Evolutionary conservation across 2,888 invertebrate species (phyloP).

Genomic region (Lymantria dispar): DNA sequence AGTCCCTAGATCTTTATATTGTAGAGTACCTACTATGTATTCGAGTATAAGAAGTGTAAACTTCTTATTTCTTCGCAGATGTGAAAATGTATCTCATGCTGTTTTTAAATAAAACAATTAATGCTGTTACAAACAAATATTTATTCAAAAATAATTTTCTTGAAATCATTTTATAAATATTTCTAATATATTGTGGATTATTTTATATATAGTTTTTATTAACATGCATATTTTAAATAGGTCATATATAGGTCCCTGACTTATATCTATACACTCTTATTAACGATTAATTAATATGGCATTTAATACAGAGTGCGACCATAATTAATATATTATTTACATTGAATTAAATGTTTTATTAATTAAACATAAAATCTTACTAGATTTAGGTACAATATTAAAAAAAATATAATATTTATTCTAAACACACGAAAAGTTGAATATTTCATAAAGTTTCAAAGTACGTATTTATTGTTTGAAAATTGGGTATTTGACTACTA

Average conservation of each 20-base stretch:
- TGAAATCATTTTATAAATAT: slow-evolving; percentile 7
- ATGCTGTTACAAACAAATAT: slow-evolving; percentile 24
- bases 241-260: slow-evolving; percentile 11
- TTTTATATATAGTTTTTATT: slow-evolving; percentile 25
- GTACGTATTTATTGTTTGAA: too few species aligned
- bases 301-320: slow-evolving; percentile 57
- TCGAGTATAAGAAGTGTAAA: too few species aligned
- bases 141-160: slow-evolving; percentile 23
- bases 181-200: slow-evolving; percentile 7
- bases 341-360: slow-evolving; percentile 33
- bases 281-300: slow-evolving; percentile 69
- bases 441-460: too few species aligned
- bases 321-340: slow-evolving; percentile 50
- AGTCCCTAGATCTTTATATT: too few species aligned
- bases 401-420: neutral
- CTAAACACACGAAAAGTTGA: neutral
- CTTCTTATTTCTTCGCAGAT: too few species aligned
- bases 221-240: slow-evolving; percentile 10
- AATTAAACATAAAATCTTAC: slow-evolving; percentile 35
- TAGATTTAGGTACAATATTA: slow-evolving; percentile 30
- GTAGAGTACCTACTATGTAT: too few species aligned
- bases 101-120: slow-evolving; percentile 13
- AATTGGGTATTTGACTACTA: too few species aligned
- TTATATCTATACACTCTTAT: slow-evolving; percentile 39
- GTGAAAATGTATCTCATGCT: neutral